Base-by-base conservation (phyloP, 2,797 vertebrate species). In the Cirrhinus molitorella region DNA sequence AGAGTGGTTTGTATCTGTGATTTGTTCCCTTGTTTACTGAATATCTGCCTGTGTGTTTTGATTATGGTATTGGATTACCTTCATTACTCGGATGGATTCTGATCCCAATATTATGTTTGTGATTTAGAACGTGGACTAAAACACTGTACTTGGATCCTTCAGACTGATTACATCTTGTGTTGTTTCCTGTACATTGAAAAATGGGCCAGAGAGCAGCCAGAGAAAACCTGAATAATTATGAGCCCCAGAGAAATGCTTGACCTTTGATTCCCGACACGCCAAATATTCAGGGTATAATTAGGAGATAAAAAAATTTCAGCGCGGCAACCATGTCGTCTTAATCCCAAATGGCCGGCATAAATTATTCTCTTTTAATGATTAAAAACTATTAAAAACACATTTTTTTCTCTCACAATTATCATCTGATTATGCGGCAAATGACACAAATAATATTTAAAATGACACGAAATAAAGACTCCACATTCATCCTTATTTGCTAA, bases 211-310 rank as follows among this genome's bases (percentile, higher is more conserved):
- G 51, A 57, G 37, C 57, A 23, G 66, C 16, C 51, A 28, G 49
- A 65, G 21, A 53, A 40, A 10, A 47, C 1, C 16, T 21, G 72
- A 73, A 77, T 67, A 45, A 87, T 77, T 80, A 84, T 75, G 37
- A 73, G 71, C 83, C 53, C 43, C 63, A 57, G 59, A 80, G 72
- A 81, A 84, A 81, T 81, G 43, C 76, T 61, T 86, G 87, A 88
- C 87, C 82, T 87, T 87, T 84, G 79, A 85, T 85, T 86, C 65
- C 84, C 79, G 73, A 79, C 72, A 83, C 65, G 68, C 70, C 78
- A 66, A 84, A 84, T 78, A 71, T 77, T 85, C 76, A 84, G 65
- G 43, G 75, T 72, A 80, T 83, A 83, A 89, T 75, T 83, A 79
- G 34, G 67, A 40, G 75, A 85, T 51, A 82, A 84, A 88, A n/a